Percentiles rank a stretch among this genome's conserved stretches.
phyloP scores from a whole-genome alignment of 2,888 invertebrate species.

The Imbricaverruca yamaguchii region DNA sequence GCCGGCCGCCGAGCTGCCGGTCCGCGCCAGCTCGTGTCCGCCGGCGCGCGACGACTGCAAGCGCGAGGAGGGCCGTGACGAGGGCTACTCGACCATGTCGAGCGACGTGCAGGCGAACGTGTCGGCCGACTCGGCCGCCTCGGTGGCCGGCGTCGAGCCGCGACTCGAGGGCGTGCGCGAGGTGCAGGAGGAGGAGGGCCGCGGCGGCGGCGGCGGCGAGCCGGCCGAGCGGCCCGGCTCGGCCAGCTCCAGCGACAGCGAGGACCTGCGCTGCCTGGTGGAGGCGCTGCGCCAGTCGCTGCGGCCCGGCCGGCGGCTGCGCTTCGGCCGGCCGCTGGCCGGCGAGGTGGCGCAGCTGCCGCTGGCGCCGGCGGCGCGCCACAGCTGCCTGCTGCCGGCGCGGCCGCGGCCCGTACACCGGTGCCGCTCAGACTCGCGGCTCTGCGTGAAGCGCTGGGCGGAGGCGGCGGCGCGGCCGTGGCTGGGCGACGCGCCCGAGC shows the following conservation, averaged over 20 bases:
- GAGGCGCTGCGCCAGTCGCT: conserved; percentile 4
- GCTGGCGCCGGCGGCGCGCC: conserved; percentile 37
- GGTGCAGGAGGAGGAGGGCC: conserved; percentile 11
- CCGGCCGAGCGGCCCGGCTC: conserved; percentile 24
- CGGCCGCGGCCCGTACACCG: conserved; percentile 50
- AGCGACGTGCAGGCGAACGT: conserved; percentile 70
- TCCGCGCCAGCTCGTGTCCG: neutral
- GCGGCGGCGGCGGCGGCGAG: conserved; percentile 18
- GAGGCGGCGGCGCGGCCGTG: conserved; percentile 37
- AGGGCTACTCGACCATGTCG: conserved; percentile 76
- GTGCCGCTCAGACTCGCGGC: conserved; percentile 65
- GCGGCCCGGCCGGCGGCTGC: neutral
- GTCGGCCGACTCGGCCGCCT: conserved; percentile 23
- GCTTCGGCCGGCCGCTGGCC: conserved; percentile 9
- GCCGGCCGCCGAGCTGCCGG: too few species aligned
- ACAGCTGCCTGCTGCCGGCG: conserved; percentile 63
- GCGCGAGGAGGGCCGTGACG: conserved; percentile 46
- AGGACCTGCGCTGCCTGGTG: conserved; percentile 17
- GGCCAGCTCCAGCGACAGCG: conserved; percentile 25
- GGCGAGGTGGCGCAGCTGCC: conserved; percentile 43
- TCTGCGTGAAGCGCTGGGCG: conserved; percentile 60
- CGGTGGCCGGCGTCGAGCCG: neutral
- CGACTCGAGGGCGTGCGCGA: conserved; percentile 24
- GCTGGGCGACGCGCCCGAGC: neutral
- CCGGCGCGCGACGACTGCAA: neutral